A percentile compares a stretch with the other conserved stretches of the same genome.
phyloP scores from a whole-genome alignment of 23 tunicate species.

The Styela clava region DNA sequence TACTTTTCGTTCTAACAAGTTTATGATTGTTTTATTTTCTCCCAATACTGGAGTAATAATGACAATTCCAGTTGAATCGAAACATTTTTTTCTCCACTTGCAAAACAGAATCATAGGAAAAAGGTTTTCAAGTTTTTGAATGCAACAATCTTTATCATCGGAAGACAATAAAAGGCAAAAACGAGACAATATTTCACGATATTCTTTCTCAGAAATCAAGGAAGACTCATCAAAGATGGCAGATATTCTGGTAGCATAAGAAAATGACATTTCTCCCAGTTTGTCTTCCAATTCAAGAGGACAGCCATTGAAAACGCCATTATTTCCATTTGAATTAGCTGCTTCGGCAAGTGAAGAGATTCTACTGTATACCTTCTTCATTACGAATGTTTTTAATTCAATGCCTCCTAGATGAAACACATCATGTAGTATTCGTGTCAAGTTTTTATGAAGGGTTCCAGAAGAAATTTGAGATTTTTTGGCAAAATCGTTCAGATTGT shows the following conservation, averaged over 20 bases:
- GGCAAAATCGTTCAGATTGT: background rate
- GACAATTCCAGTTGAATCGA: background rate
- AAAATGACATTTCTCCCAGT: background rate
- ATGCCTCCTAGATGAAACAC: background rate
- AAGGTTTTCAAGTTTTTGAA: background rate
- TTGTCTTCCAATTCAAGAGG: background rate
- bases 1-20: background rate
- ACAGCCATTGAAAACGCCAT: conserved; percentile 1
- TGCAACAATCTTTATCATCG: background rate
- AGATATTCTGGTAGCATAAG: background rate
- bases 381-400: background rate
- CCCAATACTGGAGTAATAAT: background rate
- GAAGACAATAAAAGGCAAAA: background rate
- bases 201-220: background rate
- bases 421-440: background rate
- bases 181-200: background rate
- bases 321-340: background rate
- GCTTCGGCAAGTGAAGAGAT: background rate
- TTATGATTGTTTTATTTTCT: background rate
- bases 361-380: background rate
- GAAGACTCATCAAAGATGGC: background rate
- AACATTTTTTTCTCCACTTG: background rate
- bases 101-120: background rate
- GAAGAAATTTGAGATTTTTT: background rate
- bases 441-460: background rate